phyloP scores from a whole-genome alignment of 2,797 vertebrate species.

The Clamator glandarius region DNA sequence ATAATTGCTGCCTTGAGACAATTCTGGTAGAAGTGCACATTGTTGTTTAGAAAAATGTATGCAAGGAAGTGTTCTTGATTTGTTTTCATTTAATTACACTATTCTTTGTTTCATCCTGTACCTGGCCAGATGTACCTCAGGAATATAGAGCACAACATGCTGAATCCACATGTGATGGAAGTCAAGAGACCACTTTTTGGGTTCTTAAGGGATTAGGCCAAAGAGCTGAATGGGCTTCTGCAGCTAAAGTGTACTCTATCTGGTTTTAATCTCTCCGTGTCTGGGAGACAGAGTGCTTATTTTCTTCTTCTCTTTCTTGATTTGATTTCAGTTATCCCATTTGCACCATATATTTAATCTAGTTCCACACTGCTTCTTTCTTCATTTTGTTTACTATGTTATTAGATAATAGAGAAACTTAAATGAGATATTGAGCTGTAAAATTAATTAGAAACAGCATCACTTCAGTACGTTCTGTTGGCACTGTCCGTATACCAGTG shows the following conservation, averaged over 20 bases:
- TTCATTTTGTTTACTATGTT: background rate
- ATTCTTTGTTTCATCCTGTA: background rate
- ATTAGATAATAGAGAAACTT: background rate
- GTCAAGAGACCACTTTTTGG: background rate
- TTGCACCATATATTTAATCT: background rate
- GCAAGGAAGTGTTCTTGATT: background rate
- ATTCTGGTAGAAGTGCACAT: background rate
- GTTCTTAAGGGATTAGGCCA: background rate
- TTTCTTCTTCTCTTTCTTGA: background rate
- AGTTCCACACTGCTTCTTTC: background rate
- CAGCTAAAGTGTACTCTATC: background rate
- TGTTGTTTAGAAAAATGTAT: background rate
- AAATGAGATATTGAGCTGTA: background rate
- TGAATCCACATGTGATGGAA: background rate
- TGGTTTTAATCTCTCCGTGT: background rate
- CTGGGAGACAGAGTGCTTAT: background rate
- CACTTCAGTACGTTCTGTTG: background rate
- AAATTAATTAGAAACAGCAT: constrained; percentile 13
- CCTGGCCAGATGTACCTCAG: background rate
- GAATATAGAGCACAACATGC: background rate
- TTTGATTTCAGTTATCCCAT: background rate
- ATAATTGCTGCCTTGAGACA: background rate
- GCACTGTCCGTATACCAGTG: background rate
- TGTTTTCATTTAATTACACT: background rate
- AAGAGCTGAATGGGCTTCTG: background rate